Evolutionary conservation across 2,797 vertebrate species (phyloP), one percentile per base, ranked within the genome.

Genomic region (Yasuhikotakia modesta): DNA sequence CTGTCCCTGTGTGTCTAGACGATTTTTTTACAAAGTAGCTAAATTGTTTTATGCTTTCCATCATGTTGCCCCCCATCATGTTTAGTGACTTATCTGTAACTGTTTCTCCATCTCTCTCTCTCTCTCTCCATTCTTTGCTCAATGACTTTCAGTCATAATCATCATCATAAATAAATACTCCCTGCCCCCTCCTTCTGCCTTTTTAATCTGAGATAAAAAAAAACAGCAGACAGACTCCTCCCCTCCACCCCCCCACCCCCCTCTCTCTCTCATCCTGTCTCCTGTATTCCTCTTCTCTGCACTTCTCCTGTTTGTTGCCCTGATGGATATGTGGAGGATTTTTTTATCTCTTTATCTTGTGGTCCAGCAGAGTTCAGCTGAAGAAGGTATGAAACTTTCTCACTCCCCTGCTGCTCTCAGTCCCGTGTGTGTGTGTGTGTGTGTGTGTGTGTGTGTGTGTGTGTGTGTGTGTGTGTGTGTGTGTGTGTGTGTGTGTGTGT

Each of bases 311-410:
- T 92, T 89, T 79, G 80, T 77, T 65, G 69, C 70, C 63, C 68
- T 82, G 81, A 82, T 80, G 80, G 91, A 92, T 89, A 94, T 94
- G 93, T 94, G 92, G 92, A 93, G 90, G 87, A 87, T 93, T 84
- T 87, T 92, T 89, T 85, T 94, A 84, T 91, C 83, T 86, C 90
- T 94, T 87, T 92, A 87, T 87, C 86, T 93, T 81, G 90, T 90
- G 85, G 83, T 94, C 85, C 92, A 93, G 90, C 87, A 89, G 32
- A 87, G 89, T 88, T 91, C 90, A 89, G 92, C 92, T 79, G 93
- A 94, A 89, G 93, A 94, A 91, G 93, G 93, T 94, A 92, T 91
- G 91, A 79, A 85, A 78, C 69, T 79, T 69, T 19, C 52, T 70
- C 53, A 46, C 39, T 75, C 64, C 70, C 58, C 35, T 68, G 24